These are phyloP conservation scores for Pangasianodon gigas DNA, from an alignment of 2,113 vertebrate genomes.

Conservation along the genomic window DNA sequence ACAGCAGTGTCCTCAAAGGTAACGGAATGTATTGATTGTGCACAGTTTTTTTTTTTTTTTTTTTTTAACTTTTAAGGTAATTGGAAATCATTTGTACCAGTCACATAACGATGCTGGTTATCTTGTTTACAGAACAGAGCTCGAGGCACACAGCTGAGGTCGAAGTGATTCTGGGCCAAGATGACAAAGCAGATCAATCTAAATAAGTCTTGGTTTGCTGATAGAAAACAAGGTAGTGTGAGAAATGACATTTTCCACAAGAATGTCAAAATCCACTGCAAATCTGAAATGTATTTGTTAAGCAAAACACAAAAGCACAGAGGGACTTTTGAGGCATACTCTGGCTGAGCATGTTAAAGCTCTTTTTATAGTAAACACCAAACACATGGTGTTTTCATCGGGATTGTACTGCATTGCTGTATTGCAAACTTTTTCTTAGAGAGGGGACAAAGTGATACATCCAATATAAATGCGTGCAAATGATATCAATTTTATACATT, in stretches of 20 bases:
- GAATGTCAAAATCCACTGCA: not conserved
- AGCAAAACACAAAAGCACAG: constrained; percentile 4
- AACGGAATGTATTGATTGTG: not conserved
- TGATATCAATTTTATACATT: constrained; percentile 8
- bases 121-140: constrained; percentile 24
- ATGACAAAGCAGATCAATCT: constrained; percentile 60
- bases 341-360: not conserved
- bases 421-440: constrained; percentile 1
- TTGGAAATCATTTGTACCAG: constrained; percentile 14
- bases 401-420: constrained; percentile 12
- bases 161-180: constrained; percentile 67
- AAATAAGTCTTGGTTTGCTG: constrained; percentile 8
- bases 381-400: constrained; percentile 18
- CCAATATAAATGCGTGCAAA: not conserved
- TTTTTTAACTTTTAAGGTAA: not conserved
- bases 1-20: constrained; percentile 60
- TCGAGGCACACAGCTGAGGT: constrained; percentile 63
- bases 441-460: not conserved
- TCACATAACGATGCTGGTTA: not conserved
- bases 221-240: not conserved
- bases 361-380: not conserved
- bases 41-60: not conserved
- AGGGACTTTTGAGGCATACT: not conserved
- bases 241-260: not conserved
- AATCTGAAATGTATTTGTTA: not conserved